Conservation (phyloP, 2,888 invertebrate species). For the Thysanoteuthis rhombus region DNA sequence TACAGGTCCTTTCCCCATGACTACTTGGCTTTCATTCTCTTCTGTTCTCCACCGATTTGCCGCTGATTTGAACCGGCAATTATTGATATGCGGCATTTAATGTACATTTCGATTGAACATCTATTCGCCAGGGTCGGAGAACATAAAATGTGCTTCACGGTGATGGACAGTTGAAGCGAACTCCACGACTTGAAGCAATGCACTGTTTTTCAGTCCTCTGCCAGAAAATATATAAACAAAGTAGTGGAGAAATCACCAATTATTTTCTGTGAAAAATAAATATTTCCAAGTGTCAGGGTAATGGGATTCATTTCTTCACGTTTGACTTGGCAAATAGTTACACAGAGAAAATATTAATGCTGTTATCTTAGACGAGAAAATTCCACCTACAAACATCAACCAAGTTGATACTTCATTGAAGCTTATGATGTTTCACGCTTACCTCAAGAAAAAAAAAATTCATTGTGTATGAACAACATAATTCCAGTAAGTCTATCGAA, state of each 20-base stretch:
- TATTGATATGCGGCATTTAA: not conserved
- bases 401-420: too few relatives aligned
- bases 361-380: too few relatives aligned
- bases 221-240: not conserved
- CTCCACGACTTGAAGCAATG: not conserved
- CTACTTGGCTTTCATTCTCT: not conserved
- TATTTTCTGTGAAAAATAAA: not conserved
- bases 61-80: constrained; percentile 12
- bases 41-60: not conserved
- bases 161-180: not conserved
- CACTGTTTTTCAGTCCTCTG: not conserved
- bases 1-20: not conserved
- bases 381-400: too few relatives aligned
- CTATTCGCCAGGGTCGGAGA: not conserved
- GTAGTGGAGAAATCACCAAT: not conserved
- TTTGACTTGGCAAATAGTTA: not conserved
- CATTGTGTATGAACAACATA: too few relatives aligned
- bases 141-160: not conserved
- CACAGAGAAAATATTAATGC: too few relatives aligned
- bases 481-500: too few relatives aligned
- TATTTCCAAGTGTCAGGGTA: not conserved
- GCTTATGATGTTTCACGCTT: too few relatives aligned
- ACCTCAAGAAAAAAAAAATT: too few relatives aligned
- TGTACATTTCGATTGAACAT: not conserved
- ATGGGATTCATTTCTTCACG: not conserved